Evolutionary conservation across 2,113 vertebrate genomes (phyloP).

Genomic region (Empidonax traillii): DNA sequence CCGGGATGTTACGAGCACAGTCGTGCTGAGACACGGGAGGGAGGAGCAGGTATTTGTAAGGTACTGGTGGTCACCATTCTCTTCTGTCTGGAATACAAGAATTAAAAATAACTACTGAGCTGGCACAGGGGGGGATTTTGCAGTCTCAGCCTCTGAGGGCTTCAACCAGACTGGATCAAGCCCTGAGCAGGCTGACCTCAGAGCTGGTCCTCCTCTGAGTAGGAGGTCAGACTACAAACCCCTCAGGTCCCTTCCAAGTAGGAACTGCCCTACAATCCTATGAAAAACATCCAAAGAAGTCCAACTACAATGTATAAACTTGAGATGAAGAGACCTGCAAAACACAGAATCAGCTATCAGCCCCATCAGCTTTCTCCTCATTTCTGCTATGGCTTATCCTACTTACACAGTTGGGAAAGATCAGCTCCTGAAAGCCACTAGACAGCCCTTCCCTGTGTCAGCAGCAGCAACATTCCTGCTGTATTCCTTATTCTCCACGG

Average conservation of each 20-base stretch:
- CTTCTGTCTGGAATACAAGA: background rate
- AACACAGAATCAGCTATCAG: background rate
- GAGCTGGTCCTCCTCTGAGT: background rate
- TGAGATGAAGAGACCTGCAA: background rate
- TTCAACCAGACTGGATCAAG: background rate
- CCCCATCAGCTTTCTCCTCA: background rate
- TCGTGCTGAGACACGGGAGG: background rate
- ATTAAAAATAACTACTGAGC: background rate
- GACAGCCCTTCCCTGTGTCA: background rate
- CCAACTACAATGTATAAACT: fast-evolving
- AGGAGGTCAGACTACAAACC: background rate
- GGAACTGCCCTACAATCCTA: background rate
- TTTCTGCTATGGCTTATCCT: background rate
- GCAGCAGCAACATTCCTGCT: background rate
- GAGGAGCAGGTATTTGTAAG: background rate
- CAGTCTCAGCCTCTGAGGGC: background rate
- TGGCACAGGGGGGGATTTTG: background rate
- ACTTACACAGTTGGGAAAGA: background rate
- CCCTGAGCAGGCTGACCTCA: background rate
- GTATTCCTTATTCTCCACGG: background rate
- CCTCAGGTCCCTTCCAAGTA: background rate
- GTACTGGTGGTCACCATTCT: background rate
- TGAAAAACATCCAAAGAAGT: background rate
- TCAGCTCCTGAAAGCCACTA: background rate
- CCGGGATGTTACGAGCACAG: background rate